Base-by-base conservation (phyloP, 2,797 vertebrate species). In the Acipenser ruthenus region DNA sequence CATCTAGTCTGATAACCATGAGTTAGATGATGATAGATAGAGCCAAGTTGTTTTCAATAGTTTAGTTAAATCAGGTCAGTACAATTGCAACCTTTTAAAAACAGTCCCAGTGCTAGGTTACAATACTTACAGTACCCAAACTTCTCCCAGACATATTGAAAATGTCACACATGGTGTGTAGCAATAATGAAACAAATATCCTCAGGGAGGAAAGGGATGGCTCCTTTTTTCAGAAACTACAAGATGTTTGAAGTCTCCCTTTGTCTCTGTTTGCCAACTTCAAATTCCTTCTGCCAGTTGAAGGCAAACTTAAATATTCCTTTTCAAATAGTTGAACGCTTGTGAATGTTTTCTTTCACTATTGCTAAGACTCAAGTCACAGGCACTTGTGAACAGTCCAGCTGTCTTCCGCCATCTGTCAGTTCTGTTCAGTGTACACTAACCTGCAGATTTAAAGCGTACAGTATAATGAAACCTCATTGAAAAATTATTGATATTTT, bases 311-410 rank as follows among this genome's bases (percentile, higher is more conserved):
- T 80, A 88, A 86, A 88, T 86, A 87, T 87, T 89, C 86, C 81
- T 87, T 84, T 86, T 90, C 85, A 88, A 88, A 89, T 84, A 89
- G 78, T 86, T 88, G 80, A 83, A 68, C 76, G 82, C 86, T 78
- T 74, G 79, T 88, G 83, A 89, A 88, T 84, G 88, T 90, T 90
- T 86, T 87, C 86, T 88, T 89, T 89, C 86, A 83, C 79, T 82
- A 81, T 83, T 73, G 72, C 67, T 69, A 71, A 81, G 76, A 76
- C 85, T 83, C 74, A 76, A 82, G 86, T 87, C 86, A 83, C 86
- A 84, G 82, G 85, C 84, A 86, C 86, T 86, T 82, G 84, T 84
- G 82, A 86, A 84, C 85, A 81, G 80, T 85, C 83, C 88, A 89
- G 86, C 86, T 89, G 86, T 86, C 86, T 78, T 70, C 75, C 77